Conservation (phyloP, 2,113 vertebrate genomes). For the Chauna torquata region DNA sequence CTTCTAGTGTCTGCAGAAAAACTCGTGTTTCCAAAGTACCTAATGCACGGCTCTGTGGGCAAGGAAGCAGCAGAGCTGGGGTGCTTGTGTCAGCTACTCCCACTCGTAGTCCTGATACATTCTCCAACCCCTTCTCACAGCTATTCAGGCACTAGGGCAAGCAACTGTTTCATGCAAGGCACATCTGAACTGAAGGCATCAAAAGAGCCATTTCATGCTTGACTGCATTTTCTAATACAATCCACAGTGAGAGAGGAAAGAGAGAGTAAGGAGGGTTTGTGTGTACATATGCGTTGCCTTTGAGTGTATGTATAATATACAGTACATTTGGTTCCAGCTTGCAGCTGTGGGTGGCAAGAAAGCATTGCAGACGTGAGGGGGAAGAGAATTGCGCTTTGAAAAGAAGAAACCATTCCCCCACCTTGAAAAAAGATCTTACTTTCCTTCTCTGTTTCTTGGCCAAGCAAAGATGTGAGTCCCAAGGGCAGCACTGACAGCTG, state of each 20-base stretch:
- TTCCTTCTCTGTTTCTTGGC: neutral
- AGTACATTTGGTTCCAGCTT: conserved; percentile 56
- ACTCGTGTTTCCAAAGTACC: neutral
- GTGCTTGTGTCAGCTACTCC: neutral
- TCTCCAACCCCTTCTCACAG: neutral
- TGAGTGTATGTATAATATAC: conserved; percentile 41
- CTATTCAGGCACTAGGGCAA: neutral
- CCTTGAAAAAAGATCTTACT: neutral
- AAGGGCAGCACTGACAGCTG: neutral
- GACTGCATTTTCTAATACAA: conserved; percentile 77
- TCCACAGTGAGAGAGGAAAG: neutral
- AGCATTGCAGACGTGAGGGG: conserved; percentile 8
- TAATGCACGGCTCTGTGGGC: neutral
- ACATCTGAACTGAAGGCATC: conserved; percentile 68
- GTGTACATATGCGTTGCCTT: neutral
- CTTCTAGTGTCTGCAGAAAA: neutral
- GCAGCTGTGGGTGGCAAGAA: conserved; percentile 49
- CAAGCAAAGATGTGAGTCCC: neutral
- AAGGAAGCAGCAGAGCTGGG: neutral
- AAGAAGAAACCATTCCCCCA: neutral
- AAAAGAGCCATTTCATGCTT: conserved; percentile 81
- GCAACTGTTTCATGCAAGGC: conserved; percentile 57
- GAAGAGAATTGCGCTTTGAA: neutral
- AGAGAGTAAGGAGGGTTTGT: neutral
- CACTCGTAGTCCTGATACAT: fast-evolving